These are phyloP conservation scores for Dysidea cf. avara DNA, from an alignment of 37 sponge, comb jelly and placozoan genomes.

Conservation along the genomic window DNA sequence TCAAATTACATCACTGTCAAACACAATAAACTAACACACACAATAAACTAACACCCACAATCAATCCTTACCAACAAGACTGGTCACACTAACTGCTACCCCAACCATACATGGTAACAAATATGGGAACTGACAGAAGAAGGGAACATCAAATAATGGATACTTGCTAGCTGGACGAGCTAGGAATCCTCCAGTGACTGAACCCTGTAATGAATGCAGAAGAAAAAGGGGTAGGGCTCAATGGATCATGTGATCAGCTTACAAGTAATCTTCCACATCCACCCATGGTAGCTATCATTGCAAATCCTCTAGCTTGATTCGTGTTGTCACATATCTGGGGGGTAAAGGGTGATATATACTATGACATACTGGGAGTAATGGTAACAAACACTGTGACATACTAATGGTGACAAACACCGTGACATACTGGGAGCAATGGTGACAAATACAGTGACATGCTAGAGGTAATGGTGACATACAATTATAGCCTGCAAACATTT, in stretches of 20 bases:
- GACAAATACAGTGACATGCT: too few relatives aligned
- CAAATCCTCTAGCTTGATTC: slow-evolving; percentile 82
- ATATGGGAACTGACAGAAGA: slow-evolving; percentile 87
- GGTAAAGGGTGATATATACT: too few relatives aligned
- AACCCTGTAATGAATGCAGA: slow-evolving; percentile 63
- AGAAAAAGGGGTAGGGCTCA: not conserved
- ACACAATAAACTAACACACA: too few relatives aligned
- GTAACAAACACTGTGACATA: too few relatives aligned
- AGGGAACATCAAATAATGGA: slow-evolving; percentile 39
- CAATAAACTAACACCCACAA: not conserved
- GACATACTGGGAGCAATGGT: too few relatives aligned
- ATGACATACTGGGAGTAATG: too few relatives aligned
- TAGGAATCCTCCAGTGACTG: slow-evolving; percentile 78
- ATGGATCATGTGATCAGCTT: slow-evolving; percentile 3
- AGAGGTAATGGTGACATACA: too few relatives aligned
- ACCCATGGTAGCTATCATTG: slow-evolving; percentile 47
- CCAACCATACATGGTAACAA: slow-evolving; percentile 77
- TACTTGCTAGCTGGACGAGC: too few relatives aligned
- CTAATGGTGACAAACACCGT: too few relatives aligned
- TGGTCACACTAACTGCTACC: slow-evolving; percentile 29
- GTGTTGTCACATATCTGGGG: slow-evolving; percentile 86
- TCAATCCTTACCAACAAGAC: slow-evolving; percentile 43
- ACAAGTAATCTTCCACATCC: slow-evolving; percentile 66
- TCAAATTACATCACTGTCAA: too few relatives aligned
- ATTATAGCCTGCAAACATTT: too few relatives aligned